Base-by-base conservation (phyloP, 2,797 vertebrate genomes). In the Alca torda region DNA sequence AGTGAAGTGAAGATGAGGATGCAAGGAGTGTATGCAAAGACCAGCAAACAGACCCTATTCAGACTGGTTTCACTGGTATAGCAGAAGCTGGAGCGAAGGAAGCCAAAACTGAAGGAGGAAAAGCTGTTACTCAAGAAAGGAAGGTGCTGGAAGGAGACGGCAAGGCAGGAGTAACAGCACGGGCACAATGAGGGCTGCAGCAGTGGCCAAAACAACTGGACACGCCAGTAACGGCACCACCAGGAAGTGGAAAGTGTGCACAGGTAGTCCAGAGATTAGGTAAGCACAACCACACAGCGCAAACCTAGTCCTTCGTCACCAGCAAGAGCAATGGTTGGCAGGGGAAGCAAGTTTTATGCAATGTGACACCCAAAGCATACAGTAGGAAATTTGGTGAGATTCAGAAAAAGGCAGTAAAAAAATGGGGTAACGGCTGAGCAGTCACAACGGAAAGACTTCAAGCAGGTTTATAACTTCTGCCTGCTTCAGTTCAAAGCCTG, bases 301-400 rank as follows among this genome's bases (percentile, higher is more conserved):
- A 81, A 59, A 48, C 21, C 26, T 10, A 51, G 51, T 33, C 60
- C 72, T 84, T 6, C 4, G 19, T 11, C 23, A 61, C 4, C 51
- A 79, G 67, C 74, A 46, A 4, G 33, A 54, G 35, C 59, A 35
- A 43, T 5, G 0, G 0, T 0, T 39, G 31, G 46, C 68, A 89
- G 48, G 10, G 90, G 35, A 61, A 54, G 23, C 46, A 70, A 70
- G 33, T 26, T 69, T 39, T 51, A 9, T 3, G 11, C 64, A 83
- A 56, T 1, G 15, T 46, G 39, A 84, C 41, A 65, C 30, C 23
- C 17, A 35, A 51, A 64, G 61, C 18, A 28, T 10, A 25, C 0
- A 16, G 50, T 8, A 51, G 39, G 53, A 26, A 39, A 84, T 18
- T 14, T 30, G 7, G 24, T 18, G 43, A 91, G 45, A 54, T 70